Percentiles rank a stretch among this genome's conserved stretches.
phyloP scores from a whole-genome alignment of 2,888 invertebrate genomes.

The Dryadula phaetusa region DNA sequence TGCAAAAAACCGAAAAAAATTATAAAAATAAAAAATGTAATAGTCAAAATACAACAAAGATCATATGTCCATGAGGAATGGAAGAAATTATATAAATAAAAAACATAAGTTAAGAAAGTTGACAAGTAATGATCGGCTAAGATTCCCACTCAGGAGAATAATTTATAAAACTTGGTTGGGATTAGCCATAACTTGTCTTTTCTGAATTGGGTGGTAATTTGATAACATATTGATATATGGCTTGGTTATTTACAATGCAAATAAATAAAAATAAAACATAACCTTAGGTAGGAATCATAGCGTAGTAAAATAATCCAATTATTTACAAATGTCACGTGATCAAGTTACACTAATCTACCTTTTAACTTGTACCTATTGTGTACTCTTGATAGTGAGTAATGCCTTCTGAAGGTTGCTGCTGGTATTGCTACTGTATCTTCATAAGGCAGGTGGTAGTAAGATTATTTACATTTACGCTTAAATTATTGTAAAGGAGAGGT shows the following conservation, averaged over 20 bases:
- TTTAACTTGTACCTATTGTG: conserved; percentile 21
- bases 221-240: neutral
- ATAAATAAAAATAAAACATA: conserved; percentile 13
- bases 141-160: neutral
- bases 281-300: neutral
- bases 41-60: no score
- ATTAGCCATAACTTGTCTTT: no score
- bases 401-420: conserved; percentile 1
- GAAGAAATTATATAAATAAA: no score
- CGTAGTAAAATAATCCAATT: conserved; percentile 18
- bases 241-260: neutral
- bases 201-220: no score
- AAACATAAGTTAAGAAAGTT: no score
- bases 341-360: conserved; percentile 25
- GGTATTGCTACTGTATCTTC: conserved; percentile 2
- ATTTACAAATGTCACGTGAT: conserved; percentile 17
- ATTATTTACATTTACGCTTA: neutral
- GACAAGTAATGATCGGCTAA: neutral
- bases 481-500: neutral
- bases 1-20: no score
- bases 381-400: conserved; percentile 24
- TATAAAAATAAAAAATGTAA: no score
- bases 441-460: neutral
- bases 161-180: no score
- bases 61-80: no score